These are phyloP conservation scores for Sciurus vulgaris DNA, from an alignment of 2,797 vertebrate species.

Conservation along the genomic window DNA sequence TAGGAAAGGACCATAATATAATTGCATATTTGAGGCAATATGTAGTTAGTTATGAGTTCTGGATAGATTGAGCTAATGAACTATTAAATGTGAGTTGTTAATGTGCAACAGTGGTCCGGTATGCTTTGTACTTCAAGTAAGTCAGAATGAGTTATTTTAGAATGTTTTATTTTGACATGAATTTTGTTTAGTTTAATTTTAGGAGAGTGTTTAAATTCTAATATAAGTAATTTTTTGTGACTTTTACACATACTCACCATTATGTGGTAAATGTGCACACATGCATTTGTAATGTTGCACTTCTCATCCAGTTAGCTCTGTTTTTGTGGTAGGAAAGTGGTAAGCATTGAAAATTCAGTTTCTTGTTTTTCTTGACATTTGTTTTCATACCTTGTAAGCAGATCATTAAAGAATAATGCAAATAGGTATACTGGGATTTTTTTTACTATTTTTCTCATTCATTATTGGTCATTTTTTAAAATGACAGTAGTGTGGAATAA, in stretches of 20 bases:
- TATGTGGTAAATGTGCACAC: not conserved
- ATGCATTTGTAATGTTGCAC: conserved; percentile 24
- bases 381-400: conserved; percentile 60
- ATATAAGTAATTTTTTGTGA: not conserved
- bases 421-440: not conserved
- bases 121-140: conserved; percentile 46
- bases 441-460: conserved; percentile 40
- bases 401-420: conserved; percentile 12
- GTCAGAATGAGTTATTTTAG: conserved; percentile 1
- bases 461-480: conserved; percentile 38
- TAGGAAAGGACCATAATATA: conserved; percentile 30
- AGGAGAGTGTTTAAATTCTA: conserved; percentile 22
- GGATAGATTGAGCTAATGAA: conserved; percentile 56
- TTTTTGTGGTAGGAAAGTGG: conserved; percentile 52
- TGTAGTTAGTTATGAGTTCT: conserved; percentile 1
- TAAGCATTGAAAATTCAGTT: not conserved
- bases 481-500: conserved; percentile 7
- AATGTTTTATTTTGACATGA: conserved; percentile 52
- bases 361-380: conserved; percentile 44
- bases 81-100: conserved; percentile 42
- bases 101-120: not conserved
- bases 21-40: not conserved
- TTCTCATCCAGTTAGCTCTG: not conserved
- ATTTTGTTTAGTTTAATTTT: conserved; percentile 61
- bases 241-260: not conserved